Percentiles rank a stretch among this genome's conserved stretches.
These are phyloP conservation scores for Gavia stellata DNA, from an alignment of 2,113 vertebrate genomes.

Conservation along the genomic window DNA sequence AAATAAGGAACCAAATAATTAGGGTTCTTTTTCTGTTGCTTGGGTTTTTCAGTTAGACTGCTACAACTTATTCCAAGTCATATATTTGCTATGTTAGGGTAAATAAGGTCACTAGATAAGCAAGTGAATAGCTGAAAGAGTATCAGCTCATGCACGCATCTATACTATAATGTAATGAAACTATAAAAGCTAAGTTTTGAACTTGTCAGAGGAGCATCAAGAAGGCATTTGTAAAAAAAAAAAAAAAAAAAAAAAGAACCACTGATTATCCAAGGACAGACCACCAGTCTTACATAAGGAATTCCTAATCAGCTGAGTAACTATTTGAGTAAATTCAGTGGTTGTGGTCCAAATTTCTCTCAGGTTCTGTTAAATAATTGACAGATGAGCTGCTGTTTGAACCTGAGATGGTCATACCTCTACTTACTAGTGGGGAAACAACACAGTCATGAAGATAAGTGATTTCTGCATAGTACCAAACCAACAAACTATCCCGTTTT, in stretches of 20 bases:
- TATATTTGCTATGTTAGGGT: neutral
- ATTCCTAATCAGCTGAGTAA: neutral
- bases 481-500: neutral
- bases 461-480: neutral
- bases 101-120: neutral
- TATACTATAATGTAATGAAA: neutral
- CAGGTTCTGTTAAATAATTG: neutral
- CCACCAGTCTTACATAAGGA: neutral
- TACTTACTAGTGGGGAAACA: neutral
- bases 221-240: neutral
- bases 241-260: neutral
- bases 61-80: neutral
- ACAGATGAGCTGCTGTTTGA: neutral
- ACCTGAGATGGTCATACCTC: neutral
- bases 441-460: neutral
- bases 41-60: neutral
- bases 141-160: neutral
- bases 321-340: neutral
- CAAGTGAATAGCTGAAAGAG: neutral
- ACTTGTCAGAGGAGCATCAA: neutral
- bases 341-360: neutral
- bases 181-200: neutral
- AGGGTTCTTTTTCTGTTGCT: rapidly evolving
- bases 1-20: neutral
- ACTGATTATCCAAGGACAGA: neutral